Percentiles rank a stretch among this genome's conserved stretches.
These are phyloP conservation scores for Mythimna vitellina DNA, from an alignment of 2,888 invertebrate species.

Conservation along the genomic window DNA sequence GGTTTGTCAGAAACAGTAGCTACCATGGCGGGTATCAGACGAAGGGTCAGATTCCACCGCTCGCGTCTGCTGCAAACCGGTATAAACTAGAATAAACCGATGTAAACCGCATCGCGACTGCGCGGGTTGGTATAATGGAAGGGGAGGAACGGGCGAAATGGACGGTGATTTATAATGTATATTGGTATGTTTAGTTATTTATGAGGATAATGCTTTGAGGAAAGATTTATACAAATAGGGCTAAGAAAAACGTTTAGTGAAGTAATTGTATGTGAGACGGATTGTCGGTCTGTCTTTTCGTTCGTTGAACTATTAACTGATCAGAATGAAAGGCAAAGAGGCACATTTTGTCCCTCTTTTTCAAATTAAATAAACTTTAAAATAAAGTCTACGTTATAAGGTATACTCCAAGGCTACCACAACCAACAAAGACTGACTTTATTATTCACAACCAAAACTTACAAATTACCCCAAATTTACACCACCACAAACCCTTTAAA, in stretches of 20 bases:
- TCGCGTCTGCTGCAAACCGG: conserved; percentile 23
- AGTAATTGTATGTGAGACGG: conserved; percentile 5
- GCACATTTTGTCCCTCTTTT: neutral
- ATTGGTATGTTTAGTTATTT: conserved; percentile 37
- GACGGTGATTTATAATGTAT: conserved; percentile 35
- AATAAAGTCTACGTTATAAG: neutral
- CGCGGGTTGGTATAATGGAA: conserved; percentile 28
- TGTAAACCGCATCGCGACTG: conserved; percentile 34
- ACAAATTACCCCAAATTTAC: conserved; percentile 2
- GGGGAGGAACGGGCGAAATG: conserved; percentile 45
- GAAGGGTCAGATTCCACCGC: conserved; percentile 16
- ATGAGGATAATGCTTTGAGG: conserved; percentile 29
- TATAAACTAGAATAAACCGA: conserved; percentile 11
- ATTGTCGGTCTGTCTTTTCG: neutral
- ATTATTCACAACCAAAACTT: neutral
- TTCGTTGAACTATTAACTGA: neutral
- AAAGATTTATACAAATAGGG: conserved; percentile 26
- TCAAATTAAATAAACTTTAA: neutral
- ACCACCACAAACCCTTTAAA: neutral
- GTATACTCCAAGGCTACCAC: neutral
- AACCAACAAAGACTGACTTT: neutral
- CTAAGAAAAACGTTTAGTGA: neutral
- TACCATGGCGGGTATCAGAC: neutral
- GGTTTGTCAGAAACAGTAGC: neutral
- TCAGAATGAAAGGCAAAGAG: neutral